Conservation (phyloP, 1,140 invertebrate species). For the Drosophila burlai region DNA sequence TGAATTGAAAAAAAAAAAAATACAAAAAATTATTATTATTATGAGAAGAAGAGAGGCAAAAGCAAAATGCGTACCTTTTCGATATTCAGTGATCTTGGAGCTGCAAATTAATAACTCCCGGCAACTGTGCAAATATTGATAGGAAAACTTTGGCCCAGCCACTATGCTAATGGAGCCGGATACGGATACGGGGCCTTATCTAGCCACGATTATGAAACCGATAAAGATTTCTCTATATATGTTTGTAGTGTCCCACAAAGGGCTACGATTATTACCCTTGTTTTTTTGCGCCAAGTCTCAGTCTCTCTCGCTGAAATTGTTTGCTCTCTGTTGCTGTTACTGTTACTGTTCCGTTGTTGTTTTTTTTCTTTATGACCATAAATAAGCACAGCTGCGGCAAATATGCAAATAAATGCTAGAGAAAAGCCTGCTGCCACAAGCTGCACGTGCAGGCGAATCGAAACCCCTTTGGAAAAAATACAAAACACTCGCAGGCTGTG, state of each 20-base stretch:
- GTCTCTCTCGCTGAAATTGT: constrained; percentile 30
- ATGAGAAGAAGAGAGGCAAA: background rate
- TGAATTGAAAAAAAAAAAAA: constrained; percentile 7
- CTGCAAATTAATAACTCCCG: constrained; percentile 73
- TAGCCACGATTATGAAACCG: constrained; percentile 10
- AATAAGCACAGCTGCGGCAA: constrained; percentile 77
- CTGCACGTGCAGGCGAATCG: constrained; percentile 65
- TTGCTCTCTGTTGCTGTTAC: constrained; percentile 18
- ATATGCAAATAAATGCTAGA: constrained; percentile 70
- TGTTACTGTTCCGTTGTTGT: constrained; percentile 43
- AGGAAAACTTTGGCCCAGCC: constrained; percentile 46
- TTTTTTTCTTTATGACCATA: constrained; percentile 59
- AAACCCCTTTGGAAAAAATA: constrained; percentile 8
- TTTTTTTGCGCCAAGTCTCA: constrained; percentile 18
- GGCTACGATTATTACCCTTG: constrained; percentile 12
- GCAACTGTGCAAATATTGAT: constrained; percentile 75
- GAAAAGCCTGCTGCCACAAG: constrained; percentile 27
- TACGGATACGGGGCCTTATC: constrained; percentile 26
- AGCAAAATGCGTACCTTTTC: constrained; percentile 8
- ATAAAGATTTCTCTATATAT: constrained; percentile 21
- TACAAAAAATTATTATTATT: background rate
- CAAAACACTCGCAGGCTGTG: background rate
- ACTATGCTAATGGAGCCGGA: constrained; percentile 62
- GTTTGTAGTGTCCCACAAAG: background rate
- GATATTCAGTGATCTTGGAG: constrained; percentile 73